These are phyloP conservation scores for Osmerus mordax DNA, from an alignment of 2,113 vertebrate species.

Conservation along the genomic window DNA sequence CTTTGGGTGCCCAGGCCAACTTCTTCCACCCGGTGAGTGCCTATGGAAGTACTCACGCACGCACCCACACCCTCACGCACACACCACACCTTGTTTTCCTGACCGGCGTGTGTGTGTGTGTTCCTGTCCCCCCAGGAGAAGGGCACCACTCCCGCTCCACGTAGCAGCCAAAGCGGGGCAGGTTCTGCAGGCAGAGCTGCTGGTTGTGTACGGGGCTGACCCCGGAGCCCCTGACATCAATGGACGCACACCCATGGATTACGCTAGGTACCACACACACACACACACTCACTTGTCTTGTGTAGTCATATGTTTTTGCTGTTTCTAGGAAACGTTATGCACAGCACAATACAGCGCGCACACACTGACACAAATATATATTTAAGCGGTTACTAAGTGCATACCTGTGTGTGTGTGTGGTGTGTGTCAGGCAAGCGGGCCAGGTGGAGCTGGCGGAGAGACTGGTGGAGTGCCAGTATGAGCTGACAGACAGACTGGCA, in stretches of 20 bases:
- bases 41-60: background rate
- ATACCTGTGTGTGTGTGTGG: conserved; percentile 16
- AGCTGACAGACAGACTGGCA: conserved; percentile 93
- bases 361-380: background rate
- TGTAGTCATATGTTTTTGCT: too few relatives aligned
- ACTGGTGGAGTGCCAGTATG: conserved; percentile 96
- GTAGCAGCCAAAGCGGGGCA: conserved; percentile 96
- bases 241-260: conserved; percentile 93
- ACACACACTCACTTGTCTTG: background rate
- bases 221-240: conserved; percentile 93
- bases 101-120: conserved; percentile 6
- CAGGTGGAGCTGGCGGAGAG: conserved; percentile 93
- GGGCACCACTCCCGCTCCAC: conserved; percentile 92
- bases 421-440: conserved; percentile 86
- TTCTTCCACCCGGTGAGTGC: conserved; percentile 92
- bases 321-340: background rate
- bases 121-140: conserved; percentile 77
- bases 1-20: conserved; percentile 95
- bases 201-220: conserved; percentile 93
- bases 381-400: background rate
- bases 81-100: conserved; percentile 4
- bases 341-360: background rate
- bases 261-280: conserved; percentile 80
- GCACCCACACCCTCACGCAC: background rate
- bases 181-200: conserved; percentile 90